Conservation (phyloP, 2,113 vertebrate species). For the Poeciliopsis retropinna region DNA sequence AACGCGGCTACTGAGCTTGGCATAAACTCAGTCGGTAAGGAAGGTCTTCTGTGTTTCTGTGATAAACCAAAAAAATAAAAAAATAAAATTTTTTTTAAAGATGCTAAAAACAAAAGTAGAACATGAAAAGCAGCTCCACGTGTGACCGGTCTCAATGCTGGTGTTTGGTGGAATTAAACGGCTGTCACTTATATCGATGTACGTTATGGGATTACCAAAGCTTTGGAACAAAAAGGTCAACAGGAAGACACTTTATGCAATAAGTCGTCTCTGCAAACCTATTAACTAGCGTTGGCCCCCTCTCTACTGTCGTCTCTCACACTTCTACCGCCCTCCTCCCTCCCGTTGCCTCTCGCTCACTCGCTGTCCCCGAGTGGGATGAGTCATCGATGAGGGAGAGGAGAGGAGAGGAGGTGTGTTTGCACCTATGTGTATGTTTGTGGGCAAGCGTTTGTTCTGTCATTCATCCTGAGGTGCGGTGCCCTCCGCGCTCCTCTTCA, state of each 20-base stretch:
- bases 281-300: slow-evolving; percentile 21
- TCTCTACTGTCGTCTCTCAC: slow-evolving; percentile 29
- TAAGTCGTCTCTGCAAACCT: slow-evolving; percentile 34
- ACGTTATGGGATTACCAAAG: slow-evolving; percentile 35
- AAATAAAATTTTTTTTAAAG: background rate
- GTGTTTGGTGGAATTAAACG: slow-evolving; percentile 32
- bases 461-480: slow-evolving; percentile 70
- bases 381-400: slow-evolving; percentile 72
- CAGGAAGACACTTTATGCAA: slow-evolving; percentile 35
- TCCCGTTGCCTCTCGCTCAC: slow-evolving; percentile 37
- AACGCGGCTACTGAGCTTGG: slow-evolving; percentile 5
- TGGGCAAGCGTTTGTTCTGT: slow-evolving; percentile 49
- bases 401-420: slow-evolving; percentile 61
- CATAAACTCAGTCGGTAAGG: slow-evolving; percentile 15
- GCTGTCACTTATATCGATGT: slow-evolving; percentile 27
- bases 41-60: slow-evolving; percentile 10
- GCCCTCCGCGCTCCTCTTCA: slow-evolving; percentile 74
- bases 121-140: background rate
- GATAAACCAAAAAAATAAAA: background rate
- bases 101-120: slow-evolving; percentile 16
- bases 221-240: slow-evolving; percentile 60
- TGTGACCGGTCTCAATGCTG: slow-evolving; percentile 8
- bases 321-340: slow-evolving; percentile 32
- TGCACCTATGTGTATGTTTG: slow-evolving; percentile 35
- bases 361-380: slow-evolving; percentile 74